Evolutionary conservation across 2,113 vertebrate genomes (phyloP).

Genomic region (Cettia cetti): DNA sequence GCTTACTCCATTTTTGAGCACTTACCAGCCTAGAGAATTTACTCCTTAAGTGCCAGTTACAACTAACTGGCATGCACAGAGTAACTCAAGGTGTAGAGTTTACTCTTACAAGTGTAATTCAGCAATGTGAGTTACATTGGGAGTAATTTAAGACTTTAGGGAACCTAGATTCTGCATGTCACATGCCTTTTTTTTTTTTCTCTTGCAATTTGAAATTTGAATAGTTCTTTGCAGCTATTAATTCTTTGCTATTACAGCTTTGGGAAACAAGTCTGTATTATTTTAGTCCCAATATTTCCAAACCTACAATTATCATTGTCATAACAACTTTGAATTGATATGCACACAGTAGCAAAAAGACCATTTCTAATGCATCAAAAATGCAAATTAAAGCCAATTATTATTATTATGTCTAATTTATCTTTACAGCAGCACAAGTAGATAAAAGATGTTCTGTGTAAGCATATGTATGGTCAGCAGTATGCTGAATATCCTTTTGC

Average conservation of each 20-base stretch:
- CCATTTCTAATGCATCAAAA: neutral
- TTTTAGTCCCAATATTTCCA: neutral
- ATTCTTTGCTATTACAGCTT: neutral
- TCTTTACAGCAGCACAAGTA: constrained; percentile 16
- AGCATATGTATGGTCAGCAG: neutral
- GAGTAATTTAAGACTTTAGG: neutral
- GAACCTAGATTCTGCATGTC: neutral
- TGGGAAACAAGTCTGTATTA: neutral
- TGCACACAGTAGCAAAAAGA: neutral
- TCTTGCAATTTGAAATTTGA: neutral
- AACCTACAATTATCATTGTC: neutral
- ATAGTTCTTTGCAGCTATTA: neutral
- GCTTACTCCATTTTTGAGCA: neutral
- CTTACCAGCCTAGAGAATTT: neutral
- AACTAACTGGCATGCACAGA: neutral
- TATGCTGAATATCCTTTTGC: neutral
- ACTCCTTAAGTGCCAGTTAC: neutral
- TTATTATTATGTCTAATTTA: neutral
- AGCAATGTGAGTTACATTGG: neutral
- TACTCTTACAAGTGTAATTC: neutral
- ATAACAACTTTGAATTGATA: neutral
- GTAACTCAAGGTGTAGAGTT: neutral
- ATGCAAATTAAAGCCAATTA: neutral
- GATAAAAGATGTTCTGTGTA: neutral
- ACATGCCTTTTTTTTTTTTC: neutral